Base-by-base conservation (phyloP, 2,113 vertebrate species). In the Phyllopteryx taeniolatus region DNA sequence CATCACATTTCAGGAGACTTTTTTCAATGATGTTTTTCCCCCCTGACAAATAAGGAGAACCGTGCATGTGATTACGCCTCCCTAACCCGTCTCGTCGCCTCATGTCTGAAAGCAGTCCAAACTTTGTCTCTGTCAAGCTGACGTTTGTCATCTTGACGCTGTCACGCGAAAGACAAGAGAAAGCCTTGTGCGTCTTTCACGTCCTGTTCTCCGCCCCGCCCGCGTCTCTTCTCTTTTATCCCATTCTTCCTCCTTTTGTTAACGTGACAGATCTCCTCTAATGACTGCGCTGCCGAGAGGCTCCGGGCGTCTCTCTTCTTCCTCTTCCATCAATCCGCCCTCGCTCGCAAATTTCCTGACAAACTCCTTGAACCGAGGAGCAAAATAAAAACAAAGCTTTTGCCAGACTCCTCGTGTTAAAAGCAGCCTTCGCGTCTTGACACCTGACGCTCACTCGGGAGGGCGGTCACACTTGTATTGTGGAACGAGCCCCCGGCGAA, bases 221-320 rank as follows among this genome's bases (percentile, higher is more conserved):
- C 86, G 68, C 77, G 82, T 85, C 87, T 90, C 70, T 85, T 81
- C 90, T 83, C 83, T 82, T 85, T 78, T 77, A 51, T 66, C 49
- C 62, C 22, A 43, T 84, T 85, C 86, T 79, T 83, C 81, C 85
- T 83, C 89, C 83, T 91, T 92, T 92, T 91, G 90, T 92, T 91
- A 91, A 92, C 85, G 86, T 92, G 90, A 92, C 91, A 92, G 87
- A 91, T 90, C 87, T 88, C 66, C 84, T 89, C 84, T 91, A 92
- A 92, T 90, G 89, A 89, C 88, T 86, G 80, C 71, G 78, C 84
- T 17, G 77, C 85, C 20, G 75, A 86, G 75, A 86, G 77, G 81
- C 89, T 90, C 74, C 15, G 63, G 83, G 85, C 87, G 56, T 69
- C 83, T 77, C 47, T 35, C 22, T 57, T 39, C 53, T 65, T 72